Evolutionary conservation across 2,797 vertebrate genomes (phyloP).

Genomic region (Harpagifer antarcticus): DNA sequence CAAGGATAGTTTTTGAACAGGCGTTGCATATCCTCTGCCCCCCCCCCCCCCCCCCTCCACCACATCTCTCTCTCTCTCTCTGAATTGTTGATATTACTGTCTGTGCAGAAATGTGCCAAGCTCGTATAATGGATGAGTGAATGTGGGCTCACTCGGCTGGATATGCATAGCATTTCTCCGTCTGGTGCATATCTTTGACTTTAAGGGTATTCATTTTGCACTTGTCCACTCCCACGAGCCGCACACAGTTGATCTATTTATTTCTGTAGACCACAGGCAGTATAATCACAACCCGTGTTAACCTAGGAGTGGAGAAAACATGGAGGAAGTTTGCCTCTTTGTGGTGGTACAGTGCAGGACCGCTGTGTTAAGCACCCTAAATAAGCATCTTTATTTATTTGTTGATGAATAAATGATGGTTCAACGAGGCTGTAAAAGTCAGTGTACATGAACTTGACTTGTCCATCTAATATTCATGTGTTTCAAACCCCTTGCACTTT

Average conservation of each 20-base stretch:
- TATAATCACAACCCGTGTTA: constrained; percentile 66
- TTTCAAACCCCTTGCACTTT: too few species aligned
- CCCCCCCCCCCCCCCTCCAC: constrained; percentile 7
- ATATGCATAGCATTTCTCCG: constrained; percentile 57
- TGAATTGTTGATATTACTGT: constrained; percentile 59
- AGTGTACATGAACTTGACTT: neutral
- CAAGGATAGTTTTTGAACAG: constrained; percentile 90
- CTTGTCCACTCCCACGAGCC: constrained; percentile 56
- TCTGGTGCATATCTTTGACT: constrained; percentile 56
- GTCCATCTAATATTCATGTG: too few species aligned
- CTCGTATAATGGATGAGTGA: constrained; percentile 68
- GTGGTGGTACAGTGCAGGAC: neutral
- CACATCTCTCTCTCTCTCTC: constrained; percentile 20
- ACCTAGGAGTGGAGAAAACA: constrained; percentile 6
- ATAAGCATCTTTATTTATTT: neutral
- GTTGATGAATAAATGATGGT: neutral
- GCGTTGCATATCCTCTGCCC: constrained; percentile 79
- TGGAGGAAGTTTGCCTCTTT: neutral
- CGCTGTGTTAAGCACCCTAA: neutral
- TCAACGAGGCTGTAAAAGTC: neutral
- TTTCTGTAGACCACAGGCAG: constrained; percentile 61
- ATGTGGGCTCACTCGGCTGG: constrained; percentile 61
- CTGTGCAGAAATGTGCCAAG: constrained; percentile 63
- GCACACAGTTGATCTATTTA: constrained; percentile 54
- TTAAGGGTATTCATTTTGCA: constrained; percentile 51